phyloP scores from a whole-genome alignment of 2,113 vertebrate genomes.

The Agelaius phoeniceus region DNA sequence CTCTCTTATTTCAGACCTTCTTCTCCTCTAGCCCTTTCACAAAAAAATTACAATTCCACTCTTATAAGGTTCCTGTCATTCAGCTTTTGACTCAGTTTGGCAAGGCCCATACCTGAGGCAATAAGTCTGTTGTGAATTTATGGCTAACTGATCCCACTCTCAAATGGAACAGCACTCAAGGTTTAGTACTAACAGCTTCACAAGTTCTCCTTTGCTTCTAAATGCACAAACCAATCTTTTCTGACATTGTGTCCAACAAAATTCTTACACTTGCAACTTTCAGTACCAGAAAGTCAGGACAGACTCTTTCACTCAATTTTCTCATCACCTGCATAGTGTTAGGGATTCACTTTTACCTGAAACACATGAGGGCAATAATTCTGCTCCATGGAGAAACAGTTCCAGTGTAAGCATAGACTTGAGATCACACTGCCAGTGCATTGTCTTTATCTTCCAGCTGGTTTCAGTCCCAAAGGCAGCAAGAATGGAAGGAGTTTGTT shows the following conservation, averaged over 20 bases:
- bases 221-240: background rate
- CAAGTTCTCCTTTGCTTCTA: background rate
- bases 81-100: background rate
- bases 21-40: background rate
- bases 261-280: background rate
- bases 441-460: background rate
- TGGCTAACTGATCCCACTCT: background rate
- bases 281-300: background rate
- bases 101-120: background rate
- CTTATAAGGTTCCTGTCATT: background rate
- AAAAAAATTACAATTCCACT: background rate
- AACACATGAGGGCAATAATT: background rate
- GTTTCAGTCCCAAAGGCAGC: background rate
- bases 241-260: background rate
- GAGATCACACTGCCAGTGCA: rapidly evolving
- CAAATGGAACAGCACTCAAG: background rate
- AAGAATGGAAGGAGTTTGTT: background rate
- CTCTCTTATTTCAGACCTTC: background rate
- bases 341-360: background rate
- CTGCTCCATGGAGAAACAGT: background rate
- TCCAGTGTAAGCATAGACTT: background rate
- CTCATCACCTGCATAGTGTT: background rate
- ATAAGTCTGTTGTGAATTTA: background rate
- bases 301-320: background rate
- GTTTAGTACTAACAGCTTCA: background rate